Conservation (phyloP, 2,888 invertebrate genomes). For the Tenthredo livida region DNA sequence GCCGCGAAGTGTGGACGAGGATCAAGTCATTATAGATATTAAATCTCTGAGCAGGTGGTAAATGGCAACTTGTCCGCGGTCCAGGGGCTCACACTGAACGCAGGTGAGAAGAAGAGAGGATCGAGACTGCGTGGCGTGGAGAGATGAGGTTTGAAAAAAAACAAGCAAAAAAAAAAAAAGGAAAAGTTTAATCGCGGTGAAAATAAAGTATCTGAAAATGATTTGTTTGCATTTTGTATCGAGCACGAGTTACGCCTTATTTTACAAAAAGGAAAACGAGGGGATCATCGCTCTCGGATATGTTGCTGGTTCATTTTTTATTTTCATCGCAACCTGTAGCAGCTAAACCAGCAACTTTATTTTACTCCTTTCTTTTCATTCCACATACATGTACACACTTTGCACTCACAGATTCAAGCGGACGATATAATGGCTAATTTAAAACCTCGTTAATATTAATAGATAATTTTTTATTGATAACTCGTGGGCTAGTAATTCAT, state of each 20-base stretch:
- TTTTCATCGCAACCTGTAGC: background rate
- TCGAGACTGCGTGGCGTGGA: conserved; percentile 2
- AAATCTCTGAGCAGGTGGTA: conserved; percentile 19
- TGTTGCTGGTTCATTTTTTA: background rate
- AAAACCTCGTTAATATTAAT: conserved; percentile 19
- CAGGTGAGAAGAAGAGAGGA: conserved; percentile 9
- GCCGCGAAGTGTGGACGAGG: background rate
- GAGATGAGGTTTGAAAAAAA: background rate
- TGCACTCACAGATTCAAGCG: background rate
- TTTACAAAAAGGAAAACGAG: background rate
- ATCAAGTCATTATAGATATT: conserved; percentile 37
- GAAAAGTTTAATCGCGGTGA: background rate
- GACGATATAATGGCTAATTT: background rate
- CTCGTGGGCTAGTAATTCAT: conserved; percentile 21
- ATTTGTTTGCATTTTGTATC: conserved; percentile 20
- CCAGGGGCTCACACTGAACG: background rate
- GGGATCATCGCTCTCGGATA: background rate
- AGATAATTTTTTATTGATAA: conserved; percentile 21
- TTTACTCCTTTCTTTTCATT: background rate
- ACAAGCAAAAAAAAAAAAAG: background rate
- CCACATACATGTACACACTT: background rate
- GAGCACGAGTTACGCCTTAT: background rate
- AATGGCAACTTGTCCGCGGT: conserved; percentile 15
- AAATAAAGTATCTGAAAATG: conserved; percentile 26
- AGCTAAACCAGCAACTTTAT: conserved; percentile 3